Conservation (phyloP, 2,797 vertebrate species). For the Podargus strigoides region DNA sequence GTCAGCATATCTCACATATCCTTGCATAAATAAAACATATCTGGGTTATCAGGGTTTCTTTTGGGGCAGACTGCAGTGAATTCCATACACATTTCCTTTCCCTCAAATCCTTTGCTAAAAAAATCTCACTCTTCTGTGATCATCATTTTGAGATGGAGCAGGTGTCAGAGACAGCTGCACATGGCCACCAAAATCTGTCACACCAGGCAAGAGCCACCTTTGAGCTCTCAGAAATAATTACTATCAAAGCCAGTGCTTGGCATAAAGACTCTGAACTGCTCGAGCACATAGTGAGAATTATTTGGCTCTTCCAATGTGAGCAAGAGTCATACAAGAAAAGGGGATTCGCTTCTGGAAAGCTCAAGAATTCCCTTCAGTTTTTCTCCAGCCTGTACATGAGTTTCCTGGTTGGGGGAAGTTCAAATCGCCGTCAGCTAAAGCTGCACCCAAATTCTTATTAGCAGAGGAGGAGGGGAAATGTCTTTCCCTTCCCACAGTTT, state of each 20-base stretch:
- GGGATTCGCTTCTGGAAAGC: neutral
- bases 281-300: accelerated
- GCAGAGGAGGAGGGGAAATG: neutral
- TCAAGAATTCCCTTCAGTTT: neutral
- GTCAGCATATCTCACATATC: accelerated
- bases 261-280: neutral
- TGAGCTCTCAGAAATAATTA: conserved; percentile 17
- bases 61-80: neutral
- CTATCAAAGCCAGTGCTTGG: neutral
- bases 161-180: neutral
- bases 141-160: neutral
- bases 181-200: neutral
- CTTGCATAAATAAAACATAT: neutral
- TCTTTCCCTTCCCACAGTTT: neutral
- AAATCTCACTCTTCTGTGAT: neutral
- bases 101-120: neutral
- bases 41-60: neutral
- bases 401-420: neutral
- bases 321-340: neutral
- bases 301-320: neutral
- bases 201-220: neutral
- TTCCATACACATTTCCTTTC: neutral
- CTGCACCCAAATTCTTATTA: neutral
- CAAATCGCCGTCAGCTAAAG: neutral
- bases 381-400: neutral